Evolutionary conservation across 2,888 invertebrate species (phyloP).

Genomic region (Phanerotoma sp.): DNA sequence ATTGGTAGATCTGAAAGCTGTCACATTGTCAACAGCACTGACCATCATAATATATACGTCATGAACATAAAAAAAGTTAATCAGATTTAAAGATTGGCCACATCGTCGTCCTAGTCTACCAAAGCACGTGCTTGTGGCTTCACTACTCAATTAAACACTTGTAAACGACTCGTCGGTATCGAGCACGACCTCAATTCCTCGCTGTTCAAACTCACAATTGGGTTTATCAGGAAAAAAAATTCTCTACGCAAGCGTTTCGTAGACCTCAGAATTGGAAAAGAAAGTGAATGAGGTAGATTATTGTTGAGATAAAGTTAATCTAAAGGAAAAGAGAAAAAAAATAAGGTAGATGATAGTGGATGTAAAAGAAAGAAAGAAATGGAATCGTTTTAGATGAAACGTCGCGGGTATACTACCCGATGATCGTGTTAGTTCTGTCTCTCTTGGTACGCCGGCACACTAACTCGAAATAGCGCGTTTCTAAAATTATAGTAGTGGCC

Average conservation of each 20-base stretch:
- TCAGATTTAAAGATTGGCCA: too few species aligned
- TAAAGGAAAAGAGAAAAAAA: conserved; percentile 3
- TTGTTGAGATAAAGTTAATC: not conserved
- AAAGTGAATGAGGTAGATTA: not conserved
- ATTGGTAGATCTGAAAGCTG: not conserved
- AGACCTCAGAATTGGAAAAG: not conserved
- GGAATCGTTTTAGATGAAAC: conserved; percentile 11
- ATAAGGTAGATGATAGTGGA: not conserved
- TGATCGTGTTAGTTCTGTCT: conserved; percentile 23
- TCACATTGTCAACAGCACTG: not conserved
- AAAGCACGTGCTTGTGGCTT: not conserved
- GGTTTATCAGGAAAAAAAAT: conserved; percentile 9
- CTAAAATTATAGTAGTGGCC: conserved; percentile 42
- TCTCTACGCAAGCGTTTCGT: not conserved
- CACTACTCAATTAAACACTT: not conserved
- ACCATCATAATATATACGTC: not conserved
- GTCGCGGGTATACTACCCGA: conserved; percentile 9
- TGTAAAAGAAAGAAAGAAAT: not conserved
- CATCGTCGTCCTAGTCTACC: too few species aligned
- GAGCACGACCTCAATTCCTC: conserved; percentile 16
- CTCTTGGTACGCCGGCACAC: conserved; percentile 37
- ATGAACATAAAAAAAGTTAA: not conserved
- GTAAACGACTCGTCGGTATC: not conserved
- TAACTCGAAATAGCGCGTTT: conserved; percentile 45
- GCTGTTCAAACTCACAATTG: conserved; percentile 9